Percentiles rank a stretch among this genome's conserved stretches.
Conservation (phyloP, 1,140 invertebrate species). For the Copidosoma floridanum region DNA sequence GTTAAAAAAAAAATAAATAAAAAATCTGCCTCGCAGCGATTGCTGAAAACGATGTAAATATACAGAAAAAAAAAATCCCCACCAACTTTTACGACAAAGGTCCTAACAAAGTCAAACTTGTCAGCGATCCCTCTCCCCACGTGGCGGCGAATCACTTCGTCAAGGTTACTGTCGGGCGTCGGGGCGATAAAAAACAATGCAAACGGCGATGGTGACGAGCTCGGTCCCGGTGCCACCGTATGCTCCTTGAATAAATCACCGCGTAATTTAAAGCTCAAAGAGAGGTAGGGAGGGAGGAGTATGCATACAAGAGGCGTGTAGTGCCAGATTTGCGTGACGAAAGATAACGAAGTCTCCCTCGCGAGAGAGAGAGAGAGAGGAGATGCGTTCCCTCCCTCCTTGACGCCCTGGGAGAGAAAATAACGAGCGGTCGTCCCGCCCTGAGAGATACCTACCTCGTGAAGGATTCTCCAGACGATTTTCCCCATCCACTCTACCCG, state of each 20-base stretch:
- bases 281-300: background rate
- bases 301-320: background rate
- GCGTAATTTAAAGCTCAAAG: background rate
- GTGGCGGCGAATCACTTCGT: no score
- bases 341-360: slow-evolving; percentile 19
- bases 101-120: no score
- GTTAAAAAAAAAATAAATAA: no score
- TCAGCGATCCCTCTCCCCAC: no score
- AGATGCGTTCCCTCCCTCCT: background rate
- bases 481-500: background rate
- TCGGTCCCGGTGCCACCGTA: background rate
- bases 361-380: no score
- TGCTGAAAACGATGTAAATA: no score
- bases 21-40: no score
- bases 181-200: background rate
- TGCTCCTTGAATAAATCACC: slow-evolving; percentile 1
- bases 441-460: background rate
- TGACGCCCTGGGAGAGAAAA: slow-evolving; percentile 8
- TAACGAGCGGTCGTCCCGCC: slow-evolving; percentile 9
- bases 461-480: slow-evolving; percentile 20
- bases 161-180: no score
- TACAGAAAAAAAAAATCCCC: no score
- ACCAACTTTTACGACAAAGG: no score
- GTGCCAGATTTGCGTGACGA: slow-evolving; percentile 13
- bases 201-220: no score